Evolutionary conservation across 1,140 invertebrate genomes (phyloP).

Genomic region (Drosophila carrolli): DNA sequence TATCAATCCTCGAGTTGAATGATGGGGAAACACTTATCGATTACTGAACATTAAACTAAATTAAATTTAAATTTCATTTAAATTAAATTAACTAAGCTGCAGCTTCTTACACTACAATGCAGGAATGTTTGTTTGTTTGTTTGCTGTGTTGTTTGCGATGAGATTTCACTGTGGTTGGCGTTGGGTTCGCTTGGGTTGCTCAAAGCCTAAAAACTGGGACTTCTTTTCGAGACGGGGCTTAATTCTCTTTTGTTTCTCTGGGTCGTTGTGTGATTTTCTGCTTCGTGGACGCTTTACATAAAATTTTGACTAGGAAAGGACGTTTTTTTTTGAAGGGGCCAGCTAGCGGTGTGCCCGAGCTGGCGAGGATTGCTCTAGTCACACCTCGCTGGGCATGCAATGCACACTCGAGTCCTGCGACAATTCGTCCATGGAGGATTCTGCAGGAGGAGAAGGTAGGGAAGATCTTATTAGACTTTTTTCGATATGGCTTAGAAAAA

Average conservation of each 20-base stretch:
- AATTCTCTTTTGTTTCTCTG: conserved; percentile 3
- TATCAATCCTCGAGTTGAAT: conserved; percentile 42
- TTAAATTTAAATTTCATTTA: conserved; percentile 83
- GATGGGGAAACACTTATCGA: conserved; percentile 66
- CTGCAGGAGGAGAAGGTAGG: conserved; percentile 84
- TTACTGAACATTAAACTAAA: conserved; percentile 74
- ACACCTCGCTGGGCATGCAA: conserved; percentile 91
- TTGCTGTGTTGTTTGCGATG: conserved; percentile 28
- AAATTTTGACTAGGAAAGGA: conserved; percentile 84
- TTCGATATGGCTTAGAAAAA: no score
- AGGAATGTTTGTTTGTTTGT: conserved; percentile 58
- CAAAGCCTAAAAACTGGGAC: conserved; percentile 61
- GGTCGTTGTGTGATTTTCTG: conserved; percentile 30
- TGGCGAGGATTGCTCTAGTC: conserved; percentile 79
- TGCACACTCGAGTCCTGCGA: conserved; percentile 92
- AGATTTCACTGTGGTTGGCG: conserved; percentile 38
- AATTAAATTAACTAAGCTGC: conserved; percentile 80
- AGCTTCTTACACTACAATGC: conserved; percentile 68
- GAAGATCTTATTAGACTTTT: not conserved
- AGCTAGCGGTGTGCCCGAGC: conserved; percentile 70
- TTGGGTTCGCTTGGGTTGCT: conserved; percentile 46
- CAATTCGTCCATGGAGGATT: conserved; percentile 92
- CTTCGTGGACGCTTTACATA: conserved; percentile 53
- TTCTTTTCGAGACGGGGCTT: conserved; percentile 34
- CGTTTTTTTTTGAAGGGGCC: conserved; percentile 53